Conservation (phyloP, 1,140 invertebrate genomes). For the Rhyzopertha dominica region DNA sequence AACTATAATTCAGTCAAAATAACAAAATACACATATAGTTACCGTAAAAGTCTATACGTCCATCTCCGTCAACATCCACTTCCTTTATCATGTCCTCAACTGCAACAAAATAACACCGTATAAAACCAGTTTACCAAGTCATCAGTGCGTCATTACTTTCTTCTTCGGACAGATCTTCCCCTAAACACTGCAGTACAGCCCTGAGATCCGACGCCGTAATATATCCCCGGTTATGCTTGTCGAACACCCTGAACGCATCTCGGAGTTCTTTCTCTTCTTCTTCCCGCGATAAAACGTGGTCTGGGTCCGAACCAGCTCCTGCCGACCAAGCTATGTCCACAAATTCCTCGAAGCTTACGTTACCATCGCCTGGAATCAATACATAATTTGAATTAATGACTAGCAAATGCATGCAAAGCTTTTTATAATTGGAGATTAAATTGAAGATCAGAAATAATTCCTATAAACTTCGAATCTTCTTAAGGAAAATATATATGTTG, state of each 20-base stretch:
- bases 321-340: constrained; percentile 80
- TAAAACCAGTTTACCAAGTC: constrained; percentile 7
- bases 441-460: no score
- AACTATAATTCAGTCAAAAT: not conserved
- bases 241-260: constrained; percentile 82
- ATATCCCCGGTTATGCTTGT: constrained; percentile 81
- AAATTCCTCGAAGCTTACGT: constrained; percentile 89
- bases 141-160: constrained; percentile 71
- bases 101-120: constrained; percentile 48
- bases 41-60: constrained; percentile 85
- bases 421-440: no score
- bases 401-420: no score
- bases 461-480: no score
- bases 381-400: no score
- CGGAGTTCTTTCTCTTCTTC: constrained; percentile 81
- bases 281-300: constrained; percentile 46
- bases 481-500: no score
- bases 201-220: constrained; percentile 79
- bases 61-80: constrained; percentile 85
- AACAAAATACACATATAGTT: constrained; percentile 44
- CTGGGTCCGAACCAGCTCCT: constrained; percentile 51
- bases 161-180: constrained; percentile 79
- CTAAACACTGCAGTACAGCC: constrained; percentile 78
- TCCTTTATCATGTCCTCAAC: constrained; percentile 92
- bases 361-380: constrained; percentile 71